Conservation (phyloP, 2,888 invertebrate genomes). For the Xanthorhoe spadicearia region DNA sequence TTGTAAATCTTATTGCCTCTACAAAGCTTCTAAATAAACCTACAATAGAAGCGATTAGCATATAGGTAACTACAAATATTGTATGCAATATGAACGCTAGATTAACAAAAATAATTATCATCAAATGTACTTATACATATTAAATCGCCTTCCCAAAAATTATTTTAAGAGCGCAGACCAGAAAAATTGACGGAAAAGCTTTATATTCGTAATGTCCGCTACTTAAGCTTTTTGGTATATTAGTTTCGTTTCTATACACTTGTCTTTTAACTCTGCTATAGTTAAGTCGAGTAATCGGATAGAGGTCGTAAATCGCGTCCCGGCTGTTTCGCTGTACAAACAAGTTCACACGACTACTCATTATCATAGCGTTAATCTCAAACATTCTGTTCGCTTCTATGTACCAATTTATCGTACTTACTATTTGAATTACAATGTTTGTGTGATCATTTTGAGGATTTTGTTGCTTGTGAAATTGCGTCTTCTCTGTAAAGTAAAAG, state of each 20-base stretch:
- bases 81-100: no score
- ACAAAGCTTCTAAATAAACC: no score
- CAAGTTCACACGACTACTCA: conserved; percentile 68
- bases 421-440: conserved; percentile 12
- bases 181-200: not conserved
- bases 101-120: no score
- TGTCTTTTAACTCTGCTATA: not conserved
- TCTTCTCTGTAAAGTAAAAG: no score
- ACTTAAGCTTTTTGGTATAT: no score
- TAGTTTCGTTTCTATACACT: conserved; percentile 13
- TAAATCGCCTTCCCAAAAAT: no score
- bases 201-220: not conserved
- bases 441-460: not conserved
- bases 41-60: no score
- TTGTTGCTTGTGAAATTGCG: not conserved
- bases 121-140: no score
- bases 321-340: conserved; percentile 58
- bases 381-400: conserved; percentile 48
- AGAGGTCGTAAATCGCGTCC: conserved; percentile 52
- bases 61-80: no score
- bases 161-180: no score
- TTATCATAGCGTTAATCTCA: conserved; percentile 59
- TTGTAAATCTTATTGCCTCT: no score
- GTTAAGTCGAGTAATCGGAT: conserved; percentile 53
- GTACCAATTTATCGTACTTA: conserved; percentile 27